Conservation (phyloP, 2,797 vertebrate species). For the Delichon dasypus region DNA sequence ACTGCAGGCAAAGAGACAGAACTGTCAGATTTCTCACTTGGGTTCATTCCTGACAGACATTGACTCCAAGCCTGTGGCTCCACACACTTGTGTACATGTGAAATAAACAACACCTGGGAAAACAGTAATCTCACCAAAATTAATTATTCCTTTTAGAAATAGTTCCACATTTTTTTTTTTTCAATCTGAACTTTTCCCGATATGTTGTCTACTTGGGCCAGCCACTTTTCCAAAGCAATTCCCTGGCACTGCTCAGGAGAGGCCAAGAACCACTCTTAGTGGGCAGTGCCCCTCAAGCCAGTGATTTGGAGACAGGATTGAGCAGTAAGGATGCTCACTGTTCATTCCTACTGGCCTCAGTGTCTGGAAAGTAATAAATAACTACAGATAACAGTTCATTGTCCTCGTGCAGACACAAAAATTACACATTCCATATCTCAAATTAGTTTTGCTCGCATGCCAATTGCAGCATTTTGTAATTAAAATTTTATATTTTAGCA, state of each 20-base stretch:
- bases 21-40: background rate
- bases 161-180: background rate
- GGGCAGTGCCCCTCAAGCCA: background rate
- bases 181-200: background rate
- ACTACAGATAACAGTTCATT: background rate
- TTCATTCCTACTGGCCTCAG: background rate
- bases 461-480: background rate
- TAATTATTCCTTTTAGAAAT: background rate
- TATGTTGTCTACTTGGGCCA: background rate
- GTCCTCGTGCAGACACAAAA: background rate
- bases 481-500: background rate
- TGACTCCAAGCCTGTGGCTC: background rate
- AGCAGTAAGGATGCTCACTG: background rate
- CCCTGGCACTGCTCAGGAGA: background rate
- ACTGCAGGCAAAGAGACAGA: background rate
- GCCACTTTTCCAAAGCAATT: background rate
- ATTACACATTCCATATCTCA: background rate
- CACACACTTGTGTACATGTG: fast-evolving
- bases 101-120: background rate
- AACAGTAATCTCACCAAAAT: background rate
- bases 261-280: background rate
- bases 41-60: background rate
- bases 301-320: background rate
- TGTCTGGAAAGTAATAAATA: background rate
- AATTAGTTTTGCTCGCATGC: background rate